Conservation (phyloP, 2,888 invertebrate species). For the Drosophila lutescens region DNA sequence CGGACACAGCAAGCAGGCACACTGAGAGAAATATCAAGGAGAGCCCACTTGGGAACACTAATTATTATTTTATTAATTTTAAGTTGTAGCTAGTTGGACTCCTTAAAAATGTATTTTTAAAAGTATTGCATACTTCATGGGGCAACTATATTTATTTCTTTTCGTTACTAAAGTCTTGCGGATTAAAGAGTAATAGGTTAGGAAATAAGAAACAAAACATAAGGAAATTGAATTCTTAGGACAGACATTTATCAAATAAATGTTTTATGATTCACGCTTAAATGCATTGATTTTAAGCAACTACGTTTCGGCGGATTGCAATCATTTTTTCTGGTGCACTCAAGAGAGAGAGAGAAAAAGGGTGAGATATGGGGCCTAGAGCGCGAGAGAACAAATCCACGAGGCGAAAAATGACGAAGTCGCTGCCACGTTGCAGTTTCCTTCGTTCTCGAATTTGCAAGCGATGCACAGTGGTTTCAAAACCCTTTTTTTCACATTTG, state of each 20-base stretch:
- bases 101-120: neutral
- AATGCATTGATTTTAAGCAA: neutral
- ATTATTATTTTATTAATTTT: no score
- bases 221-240: no score
- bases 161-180: no score
- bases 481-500: no score
- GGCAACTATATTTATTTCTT: neutral
- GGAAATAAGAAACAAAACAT: no score
- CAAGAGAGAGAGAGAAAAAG: constrained; percentile 4
- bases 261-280: no score
- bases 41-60: fast-evolving
- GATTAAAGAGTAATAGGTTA: no score
- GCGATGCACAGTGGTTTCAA: constrained; percentile 8
- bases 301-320: constrained; percentile 2
- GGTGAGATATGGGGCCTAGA: constrained; percentile 27
- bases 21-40: constrained; percentile 7
- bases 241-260: no score
- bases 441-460: constrained; percentile 49
- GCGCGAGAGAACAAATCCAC: constrained; percentile 16
- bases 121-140: constrained; percentile 8
- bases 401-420: constrained; percentile 46
- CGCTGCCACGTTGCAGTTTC: constrained; percentile 70
- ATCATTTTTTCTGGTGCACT: constrained; percentile 22
- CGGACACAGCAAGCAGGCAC: constrained; percentile 15
- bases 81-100: no score